A percentile compares a stretch with the other conserved stretches of the same genome.
Conservation (phyloP, 2,113 vertebrate genomes). For the Lota lota region DNA sequence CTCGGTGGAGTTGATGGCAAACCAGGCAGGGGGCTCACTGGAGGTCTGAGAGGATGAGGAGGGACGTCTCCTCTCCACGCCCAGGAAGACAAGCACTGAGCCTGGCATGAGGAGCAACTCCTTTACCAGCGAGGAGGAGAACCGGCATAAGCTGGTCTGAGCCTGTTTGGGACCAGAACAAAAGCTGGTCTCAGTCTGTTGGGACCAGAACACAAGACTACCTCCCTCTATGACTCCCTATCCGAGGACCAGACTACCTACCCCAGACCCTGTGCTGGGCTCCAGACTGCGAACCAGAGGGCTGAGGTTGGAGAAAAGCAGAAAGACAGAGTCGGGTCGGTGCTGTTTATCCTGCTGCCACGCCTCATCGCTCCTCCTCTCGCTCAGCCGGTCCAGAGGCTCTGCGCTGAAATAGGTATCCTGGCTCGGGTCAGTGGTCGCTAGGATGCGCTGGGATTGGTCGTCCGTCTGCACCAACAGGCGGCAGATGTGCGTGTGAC, state of each 20-base stretch:
- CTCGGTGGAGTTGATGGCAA: slow-evolving; percentile 78
- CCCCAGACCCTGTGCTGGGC: slow-evolving; percentile 28
- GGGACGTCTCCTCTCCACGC: slow-evolving; percentile 68
- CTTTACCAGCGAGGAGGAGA: slow-evolving; percentile 68
- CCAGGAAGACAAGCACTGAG: slow-evolving; percentile 82
- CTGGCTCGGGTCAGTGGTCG: slow-evolving; percentile 39
- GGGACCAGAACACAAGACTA: neutral
- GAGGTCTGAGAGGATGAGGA: slow-evolving; percentile 23
- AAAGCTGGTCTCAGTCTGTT: slow-evolving; percentile 50
- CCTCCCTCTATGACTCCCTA: too few species aligned
- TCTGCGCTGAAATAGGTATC: slow-evolving; percentile 86
- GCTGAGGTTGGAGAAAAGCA: slow-evolving; percentile 84
- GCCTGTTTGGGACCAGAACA: slow-evolving; percentile 27
- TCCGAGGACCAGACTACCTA: slow-evolving; percentile 9
- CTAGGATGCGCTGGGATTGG: slow-evolving; percentile 54
- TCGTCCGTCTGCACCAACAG: slow-evolving; percentile 68
- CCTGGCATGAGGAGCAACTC: slow-evolving; percentile 69
- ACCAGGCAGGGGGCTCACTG: slow-evolving; percentile 82
- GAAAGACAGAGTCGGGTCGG: slow-evolving; percentile 75
- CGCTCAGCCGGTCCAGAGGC: slow-evolving; percentile 82
- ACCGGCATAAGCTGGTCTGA: slow-evolving; percentile 75
- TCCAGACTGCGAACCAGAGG: slow-evolving; percentile 76
- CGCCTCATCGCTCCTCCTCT: slow-evolving; percentile 77
- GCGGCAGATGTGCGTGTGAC: slow-evolving; percentile 81
- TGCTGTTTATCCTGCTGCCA: slow-evolving; percentile 81